phyloP scores from a whole-genome alignment of 2,113 vertebrate genomes.

The Perca fluviatilis region DNA sequence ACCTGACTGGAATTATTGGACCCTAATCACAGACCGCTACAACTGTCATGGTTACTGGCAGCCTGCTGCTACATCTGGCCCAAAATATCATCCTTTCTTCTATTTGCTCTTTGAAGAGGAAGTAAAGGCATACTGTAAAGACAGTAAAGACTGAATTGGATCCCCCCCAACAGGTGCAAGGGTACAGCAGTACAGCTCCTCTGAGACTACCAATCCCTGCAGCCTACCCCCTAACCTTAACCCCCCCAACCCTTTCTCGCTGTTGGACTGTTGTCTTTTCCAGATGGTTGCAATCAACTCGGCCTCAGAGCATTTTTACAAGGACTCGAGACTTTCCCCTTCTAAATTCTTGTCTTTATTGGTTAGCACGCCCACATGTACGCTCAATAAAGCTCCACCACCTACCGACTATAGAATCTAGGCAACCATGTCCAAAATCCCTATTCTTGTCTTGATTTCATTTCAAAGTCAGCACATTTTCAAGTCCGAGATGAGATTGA shows the following conservation, averaged over 20 bases:
- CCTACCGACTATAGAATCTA: not conserved
- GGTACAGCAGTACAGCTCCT: constrained; percentile 22
- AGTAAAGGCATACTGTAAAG: constrained; percentile 17
- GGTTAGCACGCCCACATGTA: constrained; percentile 35
- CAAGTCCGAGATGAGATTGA: constrained; percentile 11
- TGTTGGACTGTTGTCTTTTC: constrained; percentile 39
- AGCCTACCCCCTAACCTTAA: not conserved
- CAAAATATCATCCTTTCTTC: constrained; percentile 18
- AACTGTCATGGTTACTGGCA: constrained; percentile 1
- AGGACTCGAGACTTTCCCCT: constrained; percentile 49
- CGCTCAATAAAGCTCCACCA: constrained; percentile 12
- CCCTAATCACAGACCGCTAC: not conserved
- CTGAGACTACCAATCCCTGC: constrained; percentile 18
- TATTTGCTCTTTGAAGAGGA: constrained; percentile 49
- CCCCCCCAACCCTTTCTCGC: constrained; percentile 5
- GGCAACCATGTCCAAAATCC: not conserved
- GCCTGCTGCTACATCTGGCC: constrained; percentile 30
- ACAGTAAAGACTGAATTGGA: constrained; percentile 31
- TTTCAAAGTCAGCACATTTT: constrained; percentile 19
- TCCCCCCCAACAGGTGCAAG: constrained; percentile 66
- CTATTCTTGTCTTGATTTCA: constrained; percentile 15
- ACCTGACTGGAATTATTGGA: constrained; percentile 6
- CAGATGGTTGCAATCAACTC: constrained; percentile 63
- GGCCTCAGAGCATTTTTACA: constrained; percentile 45
- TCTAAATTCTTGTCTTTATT: constrained; percentile 70